A percentile compares a stretch with the other conserved stretches of the same genome.
Conservation (phyloP, 1,140 invertebrate species). For the Drosophila neocordata region DNA sequence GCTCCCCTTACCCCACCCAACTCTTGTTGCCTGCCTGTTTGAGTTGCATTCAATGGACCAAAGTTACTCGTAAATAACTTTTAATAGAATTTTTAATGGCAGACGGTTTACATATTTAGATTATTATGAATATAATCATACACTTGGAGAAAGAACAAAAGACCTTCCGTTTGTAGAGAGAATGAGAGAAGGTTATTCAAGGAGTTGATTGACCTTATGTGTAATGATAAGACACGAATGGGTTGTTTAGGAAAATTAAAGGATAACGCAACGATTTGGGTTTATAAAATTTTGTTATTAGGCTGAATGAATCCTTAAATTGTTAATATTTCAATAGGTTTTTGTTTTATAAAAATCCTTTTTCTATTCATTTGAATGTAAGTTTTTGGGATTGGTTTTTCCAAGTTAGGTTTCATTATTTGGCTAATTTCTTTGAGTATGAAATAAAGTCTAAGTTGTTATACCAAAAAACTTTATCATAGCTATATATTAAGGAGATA, state of each 20-base stretch:
- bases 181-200: not conserved
- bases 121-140: constrained; percentile 4
- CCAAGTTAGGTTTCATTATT: no score
- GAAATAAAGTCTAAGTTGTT: no score
- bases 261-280: not conserved
- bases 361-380: no score
- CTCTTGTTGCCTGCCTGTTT: constrained; percentile 52
- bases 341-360: no score
- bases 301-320: not conserved
- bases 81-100: constrained; percentile 79
- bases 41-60: constrained; percentile 73
- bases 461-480: no score
- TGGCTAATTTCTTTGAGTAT: no score
- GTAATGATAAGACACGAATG: not conserved
- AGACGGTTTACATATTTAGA: constrained; percentile 4
- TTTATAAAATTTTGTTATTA: not conserved
- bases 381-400: no score
- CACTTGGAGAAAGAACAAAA: not conserved
- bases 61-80: constrained; percentile 77
- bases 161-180: no score
- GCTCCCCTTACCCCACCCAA: no score
- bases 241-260: not conserved
- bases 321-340: not conserved
- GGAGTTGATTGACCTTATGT: not conserved
- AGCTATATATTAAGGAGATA: no score